Evolutionary conservation across 2,888 invertebrate genomes (phyloP).

Genomic region (Sarcophaga caerulescens): DNA sequence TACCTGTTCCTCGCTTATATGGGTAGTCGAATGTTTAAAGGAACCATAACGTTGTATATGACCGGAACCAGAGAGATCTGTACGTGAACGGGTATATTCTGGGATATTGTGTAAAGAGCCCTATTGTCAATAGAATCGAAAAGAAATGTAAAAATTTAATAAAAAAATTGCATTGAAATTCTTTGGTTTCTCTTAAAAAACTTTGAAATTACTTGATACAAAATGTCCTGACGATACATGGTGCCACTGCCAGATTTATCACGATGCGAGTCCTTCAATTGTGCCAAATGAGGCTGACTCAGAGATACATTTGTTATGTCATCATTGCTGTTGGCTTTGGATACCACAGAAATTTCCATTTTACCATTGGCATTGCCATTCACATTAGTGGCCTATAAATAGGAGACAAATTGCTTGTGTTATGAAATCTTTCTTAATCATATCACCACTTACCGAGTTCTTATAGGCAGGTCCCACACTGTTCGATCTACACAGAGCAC

Average conservation of each 20-base stretch:
- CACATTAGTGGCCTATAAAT: conserved; percentile 65
- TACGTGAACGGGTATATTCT: conserved; percentile 82
- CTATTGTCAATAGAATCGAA: conserved; percentile 48
- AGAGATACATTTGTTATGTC: conserved; percentile 83
- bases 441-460: conserved; percentile 74
- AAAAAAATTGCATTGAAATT: conserved; percentile 18
- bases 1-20: conserved; percentile 74
- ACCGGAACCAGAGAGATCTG: conserved; percentile 81
- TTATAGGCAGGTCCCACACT: conserved; percentile 78
- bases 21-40: conserved; percentile 74
- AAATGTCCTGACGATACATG: conserved; percentile 92
- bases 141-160: background rate
- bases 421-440: background rate
- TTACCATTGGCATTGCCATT: conserved; percentile 75
- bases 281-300: conserved; percentile 84
- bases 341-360: conserved; percentile 65
- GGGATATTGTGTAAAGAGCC: conserved; percentile 83
- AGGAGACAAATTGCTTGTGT: background rate
- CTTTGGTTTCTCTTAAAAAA: background rate
- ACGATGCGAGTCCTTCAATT: conserved; percentile 72
- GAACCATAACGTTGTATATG: conserved; percentile 80
- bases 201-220: conserved; percentile 88
- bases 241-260: conserved; percentile 86
- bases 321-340: conserved; percentile 75
- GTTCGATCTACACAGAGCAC: conserved; percentile 76